Base-by-base conservation (phyloP, 2,113 vertebrate genomes). In the Delphinapterus leucas region DNA sequence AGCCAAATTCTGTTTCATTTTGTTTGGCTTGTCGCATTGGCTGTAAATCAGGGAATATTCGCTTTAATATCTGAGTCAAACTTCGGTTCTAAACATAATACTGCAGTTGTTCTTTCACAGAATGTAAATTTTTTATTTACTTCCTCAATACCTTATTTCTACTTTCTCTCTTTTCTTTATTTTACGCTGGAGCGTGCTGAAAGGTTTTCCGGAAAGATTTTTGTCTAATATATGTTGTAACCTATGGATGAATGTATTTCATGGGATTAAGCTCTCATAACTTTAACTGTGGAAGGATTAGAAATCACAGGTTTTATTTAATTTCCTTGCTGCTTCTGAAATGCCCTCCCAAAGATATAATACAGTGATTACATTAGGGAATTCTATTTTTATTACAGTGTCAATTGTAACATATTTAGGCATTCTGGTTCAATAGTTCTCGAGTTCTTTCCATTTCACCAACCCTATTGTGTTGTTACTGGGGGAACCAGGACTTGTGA, bases 1-100 rank as follows among this genome's bases (percentile, higher is more conserved):
- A 83, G 97, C 92, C 95, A 97, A 96, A 67, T 93, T 93, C 76
- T 68, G 41, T 93, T 98, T 91, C 88, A 88, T 91, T 97, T 95
- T 89, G 38, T 81, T 95, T 97, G 96, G 95, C 89, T 90, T 18
- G 12, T 88, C 73, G 31, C 26, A 20, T 60, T 93, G 93, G 71
- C 44, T 96, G 10, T 71, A 86, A 97, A 74, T 92, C 73, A 94
- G 67, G 92, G 68, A 93, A 85, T 65, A 95, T 38, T 96, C 49
- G 41, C 49, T 92, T 96, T 86, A 93, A 47, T 92, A 93, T 97
- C 81, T 3, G 71, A 96, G 41, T 96, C 47, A 96, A 93, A 96
- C 84, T 83, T 93, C 94, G 91, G 82, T 97, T 93, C 88, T 85
- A 91, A 95, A 85, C 21, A 41, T 79, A 88, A 77, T 85, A 55